Percentiles rank a stretch among this genome's conserved stretches.
These are phyloP conservation scores for Phrynosoma platyrhinos DNA, from an alignment of 2,113 vertebrate genomes.

Conservation along the genomic window DNA sequence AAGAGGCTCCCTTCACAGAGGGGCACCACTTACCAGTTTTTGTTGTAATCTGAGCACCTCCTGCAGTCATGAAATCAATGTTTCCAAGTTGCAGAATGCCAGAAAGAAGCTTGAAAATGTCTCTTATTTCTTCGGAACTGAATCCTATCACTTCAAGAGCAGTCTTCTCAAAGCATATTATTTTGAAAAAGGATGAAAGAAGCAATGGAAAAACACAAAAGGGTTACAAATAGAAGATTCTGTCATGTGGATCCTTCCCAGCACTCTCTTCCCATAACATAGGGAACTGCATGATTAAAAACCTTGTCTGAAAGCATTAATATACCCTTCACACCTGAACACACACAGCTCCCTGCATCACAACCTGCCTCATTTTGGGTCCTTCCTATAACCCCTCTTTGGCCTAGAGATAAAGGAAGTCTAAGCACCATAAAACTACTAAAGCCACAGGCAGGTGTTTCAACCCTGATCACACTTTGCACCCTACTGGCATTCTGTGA, in stretches of 20 bases:
- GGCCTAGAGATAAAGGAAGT: no score
- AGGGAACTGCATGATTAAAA: neutral
- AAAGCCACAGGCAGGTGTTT: neutral
- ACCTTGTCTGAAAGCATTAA: neutral
- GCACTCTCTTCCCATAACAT: neutral
- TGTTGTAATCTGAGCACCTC: slow-evolving; percentile 89
- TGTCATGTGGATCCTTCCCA: neutral
- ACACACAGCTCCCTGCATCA: no score
- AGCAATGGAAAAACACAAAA: neutral
- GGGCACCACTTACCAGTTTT: slow-evolving; percentile 81
- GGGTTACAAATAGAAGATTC: neutral
- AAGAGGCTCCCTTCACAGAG: neutral
- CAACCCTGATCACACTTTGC: neutral
- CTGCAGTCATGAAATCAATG: slow-evolving; percentile 92
- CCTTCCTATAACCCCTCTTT: no score
- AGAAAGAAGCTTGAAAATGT: slow-evolving; percentile 90
- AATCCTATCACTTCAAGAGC: slow-evolving; percentile 91
- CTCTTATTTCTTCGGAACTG: slow-evolving; percentile 87
- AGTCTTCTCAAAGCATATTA: slow-evolving; percentile 74
- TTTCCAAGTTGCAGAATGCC: slow-evolving; percentile 91
- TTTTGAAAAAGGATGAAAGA: neutral
- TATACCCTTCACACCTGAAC: neutral
- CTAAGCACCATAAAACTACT: neutral
- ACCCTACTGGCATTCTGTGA: neutral
- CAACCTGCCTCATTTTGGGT: no score